These are phyloP conservation scores for Lasioglossum leucozonium DNA, from an alignment of 2,888 invertebrate species.

Conservation along the genomic window DNA sequence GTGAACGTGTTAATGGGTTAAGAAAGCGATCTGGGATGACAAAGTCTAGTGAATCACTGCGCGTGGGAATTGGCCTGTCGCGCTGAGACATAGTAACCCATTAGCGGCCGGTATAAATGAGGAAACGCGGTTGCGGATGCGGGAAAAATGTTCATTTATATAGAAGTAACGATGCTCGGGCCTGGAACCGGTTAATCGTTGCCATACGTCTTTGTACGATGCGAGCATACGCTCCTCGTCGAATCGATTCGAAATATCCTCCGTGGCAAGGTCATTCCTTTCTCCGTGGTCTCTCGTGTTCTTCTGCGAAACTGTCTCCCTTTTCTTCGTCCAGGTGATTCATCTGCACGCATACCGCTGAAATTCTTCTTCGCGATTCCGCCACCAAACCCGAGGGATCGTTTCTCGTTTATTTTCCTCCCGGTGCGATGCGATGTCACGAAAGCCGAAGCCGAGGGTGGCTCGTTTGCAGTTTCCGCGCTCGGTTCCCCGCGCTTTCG, in stretches of 20 bases:
- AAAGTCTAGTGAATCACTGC: conserved; percentile 54
- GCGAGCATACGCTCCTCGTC: conserved; percentile 3
- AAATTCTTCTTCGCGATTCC: conserved; percentile 52
- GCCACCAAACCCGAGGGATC: neutral
- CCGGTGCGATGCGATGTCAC: too few species aligned
- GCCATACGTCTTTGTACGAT: conserved; percentile 35
- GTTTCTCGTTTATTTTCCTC: neutral
- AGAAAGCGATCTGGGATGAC: conserved; percentile 53
- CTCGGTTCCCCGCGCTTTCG: neutral
- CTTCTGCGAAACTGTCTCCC: conserved; percentile 63
- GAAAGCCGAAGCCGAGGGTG: neutral
- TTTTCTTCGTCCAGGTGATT: conserved; percentile 54
- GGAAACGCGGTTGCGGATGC: conserved; percentile 36
- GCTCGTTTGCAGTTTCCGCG: neutral
- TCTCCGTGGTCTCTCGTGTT: conserved; percentile 62
- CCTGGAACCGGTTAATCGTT: conserved; percentile 55
- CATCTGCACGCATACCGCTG: conserved; percentile 22
- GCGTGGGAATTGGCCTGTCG: conserved; percentile 54
- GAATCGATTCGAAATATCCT: conserved; percentile 65
- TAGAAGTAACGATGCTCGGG: conserved; percentile 35
- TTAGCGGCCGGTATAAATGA: conserved; percentile 25
- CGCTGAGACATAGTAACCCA: conserved; percentile 48
- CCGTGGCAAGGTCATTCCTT: conserved; percentile 69
- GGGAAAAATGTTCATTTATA: conserved; percentile 53
- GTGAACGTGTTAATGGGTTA: neutral